Conservation (phyloP, 2,113 vertebrate species). For the Thryonomys swinderianus region DNA sequence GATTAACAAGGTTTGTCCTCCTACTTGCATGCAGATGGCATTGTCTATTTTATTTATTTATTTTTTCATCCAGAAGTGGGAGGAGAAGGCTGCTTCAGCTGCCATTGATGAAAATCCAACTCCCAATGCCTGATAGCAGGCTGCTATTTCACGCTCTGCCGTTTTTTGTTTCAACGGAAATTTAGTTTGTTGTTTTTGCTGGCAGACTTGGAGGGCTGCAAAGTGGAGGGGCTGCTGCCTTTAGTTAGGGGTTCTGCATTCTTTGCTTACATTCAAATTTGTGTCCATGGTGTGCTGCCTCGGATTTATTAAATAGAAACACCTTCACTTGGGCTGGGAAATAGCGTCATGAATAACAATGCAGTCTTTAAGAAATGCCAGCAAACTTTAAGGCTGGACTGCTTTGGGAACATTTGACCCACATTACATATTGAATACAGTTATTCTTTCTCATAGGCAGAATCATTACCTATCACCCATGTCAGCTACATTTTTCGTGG, state of each 20-base stretch:
- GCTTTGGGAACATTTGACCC: background rate
- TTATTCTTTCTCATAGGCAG: background rate
- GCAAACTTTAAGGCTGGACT: background rate
- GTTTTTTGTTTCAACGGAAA: slow-evolving; percentile 83
- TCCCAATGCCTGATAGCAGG: slow-evolving; percentile 76
- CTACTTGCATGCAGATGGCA: slow-evolving; percentile 60
- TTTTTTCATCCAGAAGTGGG: slow-evolving; percentile 46
- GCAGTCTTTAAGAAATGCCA: slow-evolving; percentile 5
- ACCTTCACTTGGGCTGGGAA: background rate
- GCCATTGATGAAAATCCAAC: slow-evolving; percentile 69
- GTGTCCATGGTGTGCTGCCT: slow-evolving; percentile 36
- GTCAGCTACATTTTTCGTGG: background rate
- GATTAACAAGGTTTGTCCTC: slow-evolving; percentile 39
- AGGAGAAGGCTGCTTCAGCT: slow-evolving; percentile 74
- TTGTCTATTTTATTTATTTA: slow-evolving; percentile 56
- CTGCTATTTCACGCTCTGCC: slow-evolving; percentile 83
- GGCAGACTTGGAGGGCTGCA: slow-evolving; percentile 67
- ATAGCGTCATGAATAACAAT: slow-evolving; percentile 26
- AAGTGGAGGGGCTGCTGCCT: slow-evolving; percentile 40
- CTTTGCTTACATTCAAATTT: slow-evolving; percentile 68
- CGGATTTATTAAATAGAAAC: slow-evolving; percentile 67
- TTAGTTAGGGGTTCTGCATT: slow-evolving; percentile 61
- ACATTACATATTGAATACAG: slow-evolving; percentile 24
- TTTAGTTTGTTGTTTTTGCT: slow-evolving; percentile 74
- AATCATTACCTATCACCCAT: background rate